These are phyloP conservation scores for Bombus pascuorum DNA, from an alignment of 1,140 invertebrate species.

Conservation along the genomic window DNA sequence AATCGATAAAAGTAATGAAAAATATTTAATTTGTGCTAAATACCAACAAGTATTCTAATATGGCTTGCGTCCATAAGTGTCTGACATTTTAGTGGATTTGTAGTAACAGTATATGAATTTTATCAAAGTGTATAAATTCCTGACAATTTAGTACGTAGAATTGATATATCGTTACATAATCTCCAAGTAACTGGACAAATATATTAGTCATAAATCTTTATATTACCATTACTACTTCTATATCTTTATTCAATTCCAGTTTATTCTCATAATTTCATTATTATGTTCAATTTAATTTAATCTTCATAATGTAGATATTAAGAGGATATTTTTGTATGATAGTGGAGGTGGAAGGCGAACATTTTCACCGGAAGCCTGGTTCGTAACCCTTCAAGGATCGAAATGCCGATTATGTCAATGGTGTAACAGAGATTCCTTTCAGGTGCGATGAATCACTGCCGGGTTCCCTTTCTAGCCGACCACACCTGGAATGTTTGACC, in stretches of 20 bases:
- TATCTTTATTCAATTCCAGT: neutral
- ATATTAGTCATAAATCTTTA: no score
- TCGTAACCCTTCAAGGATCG: conserved; percentile 6
- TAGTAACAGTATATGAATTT: no score
- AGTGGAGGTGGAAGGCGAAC: neutral
- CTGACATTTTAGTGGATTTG: no score
- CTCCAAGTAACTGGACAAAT: no score
- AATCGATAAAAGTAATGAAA: no score
- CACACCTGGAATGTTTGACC: conserved; percentile 35
- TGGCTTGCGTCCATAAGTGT: no score
- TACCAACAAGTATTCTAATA: no score
- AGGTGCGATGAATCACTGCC: conserved; percentile 57
- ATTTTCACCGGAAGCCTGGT: conserved; percentile 23
- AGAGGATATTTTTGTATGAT: neutral
- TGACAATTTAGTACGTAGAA: no score
- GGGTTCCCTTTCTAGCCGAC: conserved; percentile 49
- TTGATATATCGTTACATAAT: no score
- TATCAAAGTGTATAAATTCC: no score
- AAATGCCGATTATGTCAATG: conserved; percentile 53
- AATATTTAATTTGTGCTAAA: no score
- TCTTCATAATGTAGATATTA: neutral
- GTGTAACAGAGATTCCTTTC: conserved; percentile 47
- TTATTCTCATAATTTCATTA: no score
- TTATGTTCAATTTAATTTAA: neutral
- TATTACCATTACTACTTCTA: neutral